phyloP scores from a whole-genome alignment of 2,113 vertebrate genomes.

The Ciconia stormi region DNA sequence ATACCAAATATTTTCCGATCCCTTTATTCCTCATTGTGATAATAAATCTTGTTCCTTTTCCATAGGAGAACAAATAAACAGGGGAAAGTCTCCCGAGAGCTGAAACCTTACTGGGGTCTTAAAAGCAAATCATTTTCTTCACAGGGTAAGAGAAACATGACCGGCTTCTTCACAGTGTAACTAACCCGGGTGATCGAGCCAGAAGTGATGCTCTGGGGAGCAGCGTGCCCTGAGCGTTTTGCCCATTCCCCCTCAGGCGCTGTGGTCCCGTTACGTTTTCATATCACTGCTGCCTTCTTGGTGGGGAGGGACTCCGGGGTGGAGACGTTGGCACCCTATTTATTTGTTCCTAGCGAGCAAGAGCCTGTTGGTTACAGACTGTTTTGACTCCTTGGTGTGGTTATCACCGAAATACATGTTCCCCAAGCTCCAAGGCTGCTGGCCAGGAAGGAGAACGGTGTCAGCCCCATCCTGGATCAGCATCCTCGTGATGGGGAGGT shows the following conservation, averaged over 20 bases:
- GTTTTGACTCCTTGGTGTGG: background rate
- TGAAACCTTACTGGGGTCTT: background rate
- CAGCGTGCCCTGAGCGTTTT: background rate
- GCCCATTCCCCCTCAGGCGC: fast-evolving
- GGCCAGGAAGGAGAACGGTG: background rate
- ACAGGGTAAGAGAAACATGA: background rate
- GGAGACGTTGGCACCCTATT: background rate
- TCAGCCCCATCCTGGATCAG: background rate
- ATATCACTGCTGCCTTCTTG: background rate
- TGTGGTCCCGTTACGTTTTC: background rate
- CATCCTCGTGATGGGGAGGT: background rate
- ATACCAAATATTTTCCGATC: background rate
- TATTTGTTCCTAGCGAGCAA: background rate
- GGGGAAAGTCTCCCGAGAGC: background rate
- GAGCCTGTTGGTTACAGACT: background rate
- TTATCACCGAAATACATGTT: background rate
- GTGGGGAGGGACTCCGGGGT: background rate
- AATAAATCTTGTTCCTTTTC: background rate
- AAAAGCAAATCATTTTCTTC: background rate
- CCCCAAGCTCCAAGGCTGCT: background rate
- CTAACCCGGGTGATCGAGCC: background rate
- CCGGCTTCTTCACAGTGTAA: fast-evolving
- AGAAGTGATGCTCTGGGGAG: background rate
- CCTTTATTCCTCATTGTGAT: background rate
- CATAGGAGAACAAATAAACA: background rate